Evolutionary conservation across 2,888 invertebrate species (phyloP).

Genomic region (Dorcus hopei): DNA sequence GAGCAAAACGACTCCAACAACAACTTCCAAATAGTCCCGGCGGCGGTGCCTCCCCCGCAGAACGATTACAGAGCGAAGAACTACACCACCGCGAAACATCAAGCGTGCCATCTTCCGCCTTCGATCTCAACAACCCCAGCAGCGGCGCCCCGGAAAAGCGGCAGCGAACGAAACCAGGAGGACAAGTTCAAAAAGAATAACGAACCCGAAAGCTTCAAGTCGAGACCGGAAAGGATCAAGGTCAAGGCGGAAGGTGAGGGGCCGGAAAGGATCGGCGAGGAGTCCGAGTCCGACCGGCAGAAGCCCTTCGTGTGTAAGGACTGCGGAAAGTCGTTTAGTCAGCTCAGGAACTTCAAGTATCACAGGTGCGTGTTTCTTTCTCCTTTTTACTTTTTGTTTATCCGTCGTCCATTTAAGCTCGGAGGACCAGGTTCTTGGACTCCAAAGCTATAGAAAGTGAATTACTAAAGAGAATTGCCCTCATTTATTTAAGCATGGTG

Average conservation of each 20-base stretch:
- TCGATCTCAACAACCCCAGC: too few species aligned
- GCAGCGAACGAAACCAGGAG: background rate
- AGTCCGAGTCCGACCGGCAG: constrained; percentile 31
- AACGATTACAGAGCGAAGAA: constrained; percentile 2
- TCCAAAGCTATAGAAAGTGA: too few species aligned
- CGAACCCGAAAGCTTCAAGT: too few species aligned
- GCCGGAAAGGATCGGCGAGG: constrained; percentile 1
- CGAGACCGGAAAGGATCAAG: background rate
- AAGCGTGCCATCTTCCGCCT: too few species aligned
- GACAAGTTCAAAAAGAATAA: too few species aligned
- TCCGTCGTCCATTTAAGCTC: too few species aligned
- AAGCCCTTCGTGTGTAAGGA: constrained; percentile 69
- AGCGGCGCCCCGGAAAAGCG: background rate
- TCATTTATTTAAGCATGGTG: too few species aligned
- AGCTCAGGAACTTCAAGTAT: constrained; percentile 80
- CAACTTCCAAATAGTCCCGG: constrained; percentile 30
- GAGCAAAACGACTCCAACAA: constrained; percentile 40
- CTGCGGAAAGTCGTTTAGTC: constrained; percentile 79
- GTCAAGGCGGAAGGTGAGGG: background rate
- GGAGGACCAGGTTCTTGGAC: too few species aligned
- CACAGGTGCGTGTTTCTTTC: constrained; percentile 51
- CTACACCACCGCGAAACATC: background rate
- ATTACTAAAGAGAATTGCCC: too few species aligned
- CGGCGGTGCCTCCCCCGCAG: constrained; percentile 6
- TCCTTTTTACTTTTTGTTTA: background rate